Conservation (phyloP, 2,797 vertebrate genomes). For the Threskiornis aethiopicus region DNA sequence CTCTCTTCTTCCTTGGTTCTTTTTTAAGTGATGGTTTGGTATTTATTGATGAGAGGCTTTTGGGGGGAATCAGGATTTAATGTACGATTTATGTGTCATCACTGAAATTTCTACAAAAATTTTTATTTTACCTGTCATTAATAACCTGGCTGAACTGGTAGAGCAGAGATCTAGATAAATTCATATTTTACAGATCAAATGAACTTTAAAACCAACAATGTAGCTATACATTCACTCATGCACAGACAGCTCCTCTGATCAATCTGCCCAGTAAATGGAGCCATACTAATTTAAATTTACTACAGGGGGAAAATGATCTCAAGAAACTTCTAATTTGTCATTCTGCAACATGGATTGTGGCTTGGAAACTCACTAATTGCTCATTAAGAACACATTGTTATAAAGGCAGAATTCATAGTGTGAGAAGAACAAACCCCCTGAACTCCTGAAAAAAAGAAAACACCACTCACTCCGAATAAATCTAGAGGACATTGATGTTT, state of each 20-base stretch:
- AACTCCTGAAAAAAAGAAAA: background rate
- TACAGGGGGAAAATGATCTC: background rate
- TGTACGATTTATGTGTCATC: background rate
- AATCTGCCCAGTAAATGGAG: constrained; percentile 44
- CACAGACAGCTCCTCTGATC: constrained; percentile 4
- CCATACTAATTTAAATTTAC: constrained; percentile 9
- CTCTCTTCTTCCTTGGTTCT: background rate
- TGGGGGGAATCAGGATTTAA: background rate
- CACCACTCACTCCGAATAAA: background rate
- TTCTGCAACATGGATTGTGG: background rate
- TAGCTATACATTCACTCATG: background rate
- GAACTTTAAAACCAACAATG: constrained; percentile 18
- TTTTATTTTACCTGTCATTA: constrained; percentile 11
- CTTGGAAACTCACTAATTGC: constrained; percentile 9
- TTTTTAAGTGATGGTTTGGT: background rate
- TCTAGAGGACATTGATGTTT: background rate
- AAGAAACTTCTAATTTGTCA: constrained; percentile 18
- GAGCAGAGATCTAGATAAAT: constrained; percentile 14
- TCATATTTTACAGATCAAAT: constrained; percentile 30
- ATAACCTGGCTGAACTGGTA: constrained; percentile 12
- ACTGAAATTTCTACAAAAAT: background rate
- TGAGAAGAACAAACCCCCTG: background rate
- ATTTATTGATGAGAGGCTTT: background rate
- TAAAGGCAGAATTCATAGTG: background rate
- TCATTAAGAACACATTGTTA: constrained; percentile 18